Base-by-base conservation (phyloP, 2,797 vertebrate species). In the Anomalospiza imberbis region DNA sequence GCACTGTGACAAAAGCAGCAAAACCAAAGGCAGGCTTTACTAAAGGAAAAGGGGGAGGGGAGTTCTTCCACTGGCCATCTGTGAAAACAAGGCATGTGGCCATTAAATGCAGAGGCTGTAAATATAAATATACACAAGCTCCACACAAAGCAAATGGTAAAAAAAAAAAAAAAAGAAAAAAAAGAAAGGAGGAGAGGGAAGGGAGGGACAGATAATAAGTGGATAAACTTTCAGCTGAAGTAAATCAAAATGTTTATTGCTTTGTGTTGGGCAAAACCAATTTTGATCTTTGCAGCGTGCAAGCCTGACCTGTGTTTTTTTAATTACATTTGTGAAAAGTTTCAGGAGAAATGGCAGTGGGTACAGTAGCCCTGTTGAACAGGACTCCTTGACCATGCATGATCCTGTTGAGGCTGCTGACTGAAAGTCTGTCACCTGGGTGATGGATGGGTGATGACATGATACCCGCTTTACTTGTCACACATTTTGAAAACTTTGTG, bases 61-160 rank as follows among this genome's bases (percentile, higher is more conserved):
- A 87, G 70, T 40, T 96, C 97, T 98, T 98, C 97, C 95, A 97
- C 96, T 98, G 98, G 97, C 98, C 98, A 98, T 98, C 98, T 98
- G 98, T 97, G 98, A 98, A 98, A 98, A 98, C 96, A 97, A 97
- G 97, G 97, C 98, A 98, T 97, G 97, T 96, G 96, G 97, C 97
- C 98, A 98, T 98, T 97, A 97, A 98, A 97, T 97, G 97, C 97
- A 97, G 97, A 97, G 98, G 98, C 97, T 98, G 97, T 98, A 98
- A 98, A 98, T 98, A 98, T 97, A 98, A 98, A 98, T 98, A 98
- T 85, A 97, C 96, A 97, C 96, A 97, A 97, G 97, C 96, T 96
- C 96, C 96, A 96, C 96, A 96, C 85, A 97, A 97, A 97, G 97
- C 94, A 97, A 98, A 98, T 85, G 96, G 96, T 66, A 96, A 96